These are phyloP conservation scores for Heliothis virescens DNA, from an alignment of 1,140 invertebrate genomes.

Conservation along the genomic window DNA sequence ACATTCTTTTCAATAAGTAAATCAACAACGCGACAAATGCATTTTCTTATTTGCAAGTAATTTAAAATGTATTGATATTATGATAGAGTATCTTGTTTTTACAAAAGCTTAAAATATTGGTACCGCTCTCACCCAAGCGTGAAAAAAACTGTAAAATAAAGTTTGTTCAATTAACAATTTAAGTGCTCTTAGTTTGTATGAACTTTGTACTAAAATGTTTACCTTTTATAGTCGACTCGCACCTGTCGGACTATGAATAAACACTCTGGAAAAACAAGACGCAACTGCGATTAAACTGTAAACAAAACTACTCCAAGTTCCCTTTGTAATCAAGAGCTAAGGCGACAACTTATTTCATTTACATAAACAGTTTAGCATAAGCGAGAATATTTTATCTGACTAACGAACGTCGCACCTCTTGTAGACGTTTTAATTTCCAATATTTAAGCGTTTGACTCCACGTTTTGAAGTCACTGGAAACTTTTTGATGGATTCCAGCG, in stretches of 20 bases:
- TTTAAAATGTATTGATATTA: not conserved
- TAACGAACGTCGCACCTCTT: slow-evolving; percentile 56
- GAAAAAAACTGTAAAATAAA: not conserved
- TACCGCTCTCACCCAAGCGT: not conserved
- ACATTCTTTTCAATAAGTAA: too few species aligned
- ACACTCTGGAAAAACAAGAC: slow-evolving; percentile 63
- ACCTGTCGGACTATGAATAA: slow-evolving; percentile 63
- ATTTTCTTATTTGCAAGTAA: not conserved
- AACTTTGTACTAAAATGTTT: slow-evolving; percentile 43
- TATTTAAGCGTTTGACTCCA: slow-evolving; percentile 45
- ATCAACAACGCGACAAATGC: too few species aligned
- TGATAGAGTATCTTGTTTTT: not conserved
- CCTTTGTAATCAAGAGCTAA: slow-evolving; percentile 78
- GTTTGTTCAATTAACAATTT: slow-evolving; percentile 28
- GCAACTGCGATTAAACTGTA: slow-evolving; percentile 73
- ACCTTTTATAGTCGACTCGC: slow-evolving; percentile 48
- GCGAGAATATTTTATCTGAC: slow-evolving; percentile 67
- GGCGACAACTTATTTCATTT: slow-evolving; percentile 79
- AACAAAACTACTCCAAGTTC: slow-evolving; percentile 75
- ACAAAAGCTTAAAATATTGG: not conserved
- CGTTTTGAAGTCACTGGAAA: slow-evolving; percentile 42
- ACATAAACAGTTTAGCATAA: slow-evolving; percentile 77
- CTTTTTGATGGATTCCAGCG: slow-evolving; percentile 34
- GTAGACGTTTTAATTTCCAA: slow-evolving; percentile 42
- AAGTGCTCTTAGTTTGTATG: slow-evolving; percentile 36